Conservation (phyloP, 53 echinoderm and acorn worm genomes). For the Patiria pectinifera region DNA sequence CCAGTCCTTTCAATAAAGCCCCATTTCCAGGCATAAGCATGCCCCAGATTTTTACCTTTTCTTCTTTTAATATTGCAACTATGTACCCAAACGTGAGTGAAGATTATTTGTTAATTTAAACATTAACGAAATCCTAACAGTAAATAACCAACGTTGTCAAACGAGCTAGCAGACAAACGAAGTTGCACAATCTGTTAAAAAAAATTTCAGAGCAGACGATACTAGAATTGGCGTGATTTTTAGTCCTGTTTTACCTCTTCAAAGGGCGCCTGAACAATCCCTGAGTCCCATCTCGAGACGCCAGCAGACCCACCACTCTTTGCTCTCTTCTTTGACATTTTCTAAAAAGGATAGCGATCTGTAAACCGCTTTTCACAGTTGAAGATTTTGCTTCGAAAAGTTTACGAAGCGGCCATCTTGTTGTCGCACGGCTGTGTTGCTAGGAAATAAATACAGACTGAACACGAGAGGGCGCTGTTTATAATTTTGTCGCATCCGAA, state of each 20-base stretch:
- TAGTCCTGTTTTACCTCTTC: constrained; percentile 78
- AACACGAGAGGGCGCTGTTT: constrained; percentile 50
- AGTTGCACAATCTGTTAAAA: neutral
- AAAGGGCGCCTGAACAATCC: constrained; percentile 79
- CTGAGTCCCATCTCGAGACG: constrained; percentile 92
- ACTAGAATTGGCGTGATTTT: neutral
- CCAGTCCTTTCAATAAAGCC: too few relatives aligned
- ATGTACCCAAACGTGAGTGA: too few relatives aligned
- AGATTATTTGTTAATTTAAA: too few relatives aligned
- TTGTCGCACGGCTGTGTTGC: constrained; percentile 40
- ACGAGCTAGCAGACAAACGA: too few relatives aligned
- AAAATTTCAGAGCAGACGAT: neutral
- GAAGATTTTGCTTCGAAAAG: neutral
- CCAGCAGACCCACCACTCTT: constrained; percentile 98
- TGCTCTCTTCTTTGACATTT: constrained; percentile 95
- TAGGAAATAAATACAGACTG: constrained; percentile 40
- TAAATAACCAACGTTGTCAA: too few relatives aligned
- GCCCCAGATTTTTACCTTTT: too few relatives aligned
- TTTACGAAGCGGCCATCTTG: constrained; percentile 42
- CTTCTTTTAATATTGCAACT: too few relatives aligned
- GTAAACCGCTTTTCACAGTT: neutral
- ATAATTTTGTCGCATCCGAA: neutral
- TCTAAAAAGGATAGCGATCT: neutral
- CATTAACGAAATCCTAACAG: too few relatives aligned
- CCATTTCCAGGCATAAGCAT: too few relatives aligned